phyloP scores from a whole-genome alignment of 2,113 vertebrate genomes.

The Oostethus manadensis region DNA sequence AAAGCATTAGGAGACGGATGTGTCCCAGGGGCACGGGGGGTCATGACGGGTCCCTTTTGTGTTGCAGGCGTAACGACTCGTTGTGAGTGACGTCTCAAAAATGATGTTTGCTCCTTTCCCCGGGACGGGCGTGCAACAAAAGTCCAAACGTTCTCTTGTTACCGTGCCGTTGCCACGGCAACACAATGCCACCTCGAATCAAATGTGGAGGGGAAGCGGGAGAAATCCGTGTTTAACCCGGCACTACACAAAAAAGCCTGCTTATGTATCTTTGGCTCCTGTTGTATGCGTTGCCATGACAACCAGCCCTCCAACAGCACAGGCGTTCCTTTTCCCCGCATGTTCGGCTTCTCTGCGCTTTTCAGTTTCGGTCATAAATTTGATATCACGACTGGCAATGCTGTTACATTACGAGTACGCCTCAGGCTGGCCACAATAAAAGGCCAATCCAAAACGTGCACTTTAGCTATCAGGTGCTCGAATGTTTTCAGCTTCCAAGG shows the following conservation, averaged over 20 bases:
- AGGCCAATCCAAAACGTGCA: too few species aligned
- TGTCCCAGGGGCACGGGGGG: conserved; percentile 48
- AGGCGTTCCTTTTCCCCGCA: background rate
- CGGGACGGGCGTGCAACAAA: background rate
- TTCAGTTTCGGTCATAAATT: too few species aligned
- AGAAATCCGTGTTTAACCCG: background rate
- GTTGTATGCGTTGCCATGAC: background rate
- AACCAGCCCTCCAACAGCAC: background rate
- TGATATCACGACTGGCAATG: too few species aligned
- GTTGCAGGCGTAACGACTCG: conserved; percentile 24
- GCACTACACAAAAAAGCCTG: too few species aligned
- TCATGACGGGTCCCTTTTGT: background rate
- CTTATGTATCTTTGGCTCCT: background rate
- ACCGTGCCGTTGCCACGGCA: background rate
- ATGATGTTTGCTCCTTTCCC: conserved; percentile 5
- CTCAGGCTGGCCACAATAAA: too few species aligned
- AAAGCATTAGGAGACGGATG: conserved; percentile 68
- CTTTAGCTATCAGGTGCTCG: too few species aligned
- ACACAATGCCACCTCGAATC: background rate
- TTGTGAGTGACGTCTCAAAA: background rate
- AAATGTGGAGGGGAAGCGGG: background rate
- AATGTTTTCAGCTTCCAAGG: too few species aligned
- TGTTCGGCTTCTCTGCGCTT: too few species aligned
- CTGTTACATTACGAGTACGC: too few species aligned
- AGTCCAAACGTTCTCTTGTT: too few species aligned